Evolutionary conservation across 1,140 invertebrate species (phyloP).

Genomic region (Homarus americanus): DNA sequence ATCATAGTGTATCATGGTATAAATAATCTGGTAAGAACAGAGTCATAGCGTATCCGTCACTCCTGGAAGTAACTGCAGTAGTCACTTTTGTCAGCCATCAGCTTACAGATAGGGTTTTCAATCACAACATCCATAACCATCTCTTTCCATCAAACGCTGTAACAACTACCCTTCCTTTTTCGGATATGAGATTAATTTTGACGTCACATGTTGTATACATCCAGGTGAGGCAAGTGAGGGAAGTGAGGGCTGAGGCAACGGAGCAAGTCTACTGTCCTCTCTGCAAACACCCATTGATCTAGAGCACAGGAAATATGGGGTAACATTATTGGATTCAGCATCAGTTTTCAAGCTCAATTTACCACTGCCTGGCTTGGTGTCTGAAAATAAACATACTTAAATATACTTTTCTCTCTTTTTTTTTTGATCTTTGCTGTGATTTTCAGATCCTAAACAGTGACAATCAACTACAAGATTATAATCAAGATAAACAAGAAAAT

Average conservation of each 20-base stretch:
- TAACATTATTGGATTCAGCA: conserved; percentile 55
- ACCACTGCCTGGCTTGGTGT: conserved; percentile 43
- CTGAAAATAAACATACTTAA: not conserved
- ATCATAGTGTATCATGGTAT: too few relatives aligned
- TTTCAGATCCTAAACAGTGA: too few relatives aligned
- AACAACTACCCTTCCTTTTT: too few relatives aligned
- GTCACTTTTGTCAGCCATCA: too few relatives aligned
- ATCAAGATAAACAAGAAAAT: not conserved
- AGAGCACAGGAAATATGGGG: conserved; percentile 58
- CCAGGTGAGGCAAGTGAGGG: conserved; percentile 5
- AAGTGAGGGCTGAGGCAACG: conserved; percentile 2
- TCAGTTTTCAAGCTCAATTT: conserved; percentile 38
- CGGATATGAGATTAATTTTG: too few relatives aligned
- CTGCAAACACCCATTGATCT: conserved; percentile 62
- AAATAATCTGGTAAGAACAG: too few relatives aligned
- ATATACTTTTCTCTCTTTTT: not conserved
- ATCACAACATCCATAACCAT: too few relatives aligned
- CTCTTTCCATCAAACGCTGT: too few relatives aligned
- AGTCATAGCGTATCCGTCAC: too few relatives aligned
- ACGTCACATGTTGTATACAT: too few relatives aligned
- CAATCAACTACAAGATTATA: not conserved
- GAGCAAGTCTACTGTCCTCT: conserved; percentile 27
- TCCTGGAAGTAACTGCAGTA: too few relatives aligned
- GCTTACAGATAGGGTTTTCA: too few relatives aligned
- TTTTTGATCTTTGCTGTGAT: not conserved